Evolutionary conservation across 2,888 invertebrate genomes (phyloP).

Genomic region (Apotomis capreana): DNA sequence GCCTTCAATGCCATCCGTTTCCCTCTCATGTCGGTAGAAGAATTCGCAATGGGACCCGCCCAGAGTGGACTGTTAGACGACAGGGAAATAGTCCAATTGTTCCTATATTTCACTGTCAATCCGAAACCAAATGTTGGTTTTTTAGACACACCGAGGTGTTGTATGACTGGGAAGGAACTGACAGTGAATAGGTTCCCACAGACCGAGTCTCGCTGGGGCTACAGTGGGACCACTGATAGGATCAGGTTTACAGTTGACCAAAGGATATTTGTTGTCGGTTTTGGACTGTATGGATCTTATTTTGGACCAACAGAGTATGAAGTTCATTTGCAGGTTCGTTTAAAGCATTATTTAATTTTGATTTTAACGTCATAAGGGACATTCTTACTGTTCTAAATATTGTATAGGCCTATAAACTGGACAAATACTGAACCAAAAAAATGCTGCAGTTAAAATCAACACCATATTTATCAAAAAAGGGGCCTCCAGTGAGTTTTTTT

Average conservation of each 20-base stretch:
- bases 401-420: no score
- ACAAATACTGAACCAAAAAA: no score
- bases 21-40: slow-evolving; percentile 93
- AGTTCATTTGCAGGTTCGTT: slow-evolving; percentile 85
- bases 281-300: slow-evolving; percentile 92
- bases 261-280: slow-evolving; percentile 91
- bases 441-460: no score
- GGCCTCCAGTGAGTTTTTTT: no score
- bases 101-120: slow-evolving; percentile 88
- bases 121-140: slow-evolving; percentile 90
- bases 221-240: slow-evolving; percentile 91
- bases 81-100: slow-evolving; percentile 88
- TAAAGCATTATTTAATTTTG: no score
- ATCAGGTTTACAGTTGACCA: slow-evolving; percentile 92
- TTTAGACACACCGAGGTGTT: slow-evolving; percentile 88
- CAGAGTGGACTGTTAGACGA: slow-evolving; percentile 90
- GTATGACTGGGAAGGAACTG: slow-evolving; percentile 90
- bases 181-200: slow-evolving; percentile 88
- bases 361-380: neutral
- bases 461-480: no score
- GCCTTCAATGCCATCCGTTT: slow-evolving; percentile 90
- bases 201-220: slow-evolving; percentile 92
- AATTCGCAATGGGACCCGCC: slow-evolving; percentile 90
- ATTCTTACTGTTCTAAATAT: no score
- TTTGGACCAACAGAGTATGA: slow-evolving; percentile 90